Evolutionary conservation across 2,888 invertebrate genomes (phyloP).

Genomic region (Drosophila emarginata): DNA sequence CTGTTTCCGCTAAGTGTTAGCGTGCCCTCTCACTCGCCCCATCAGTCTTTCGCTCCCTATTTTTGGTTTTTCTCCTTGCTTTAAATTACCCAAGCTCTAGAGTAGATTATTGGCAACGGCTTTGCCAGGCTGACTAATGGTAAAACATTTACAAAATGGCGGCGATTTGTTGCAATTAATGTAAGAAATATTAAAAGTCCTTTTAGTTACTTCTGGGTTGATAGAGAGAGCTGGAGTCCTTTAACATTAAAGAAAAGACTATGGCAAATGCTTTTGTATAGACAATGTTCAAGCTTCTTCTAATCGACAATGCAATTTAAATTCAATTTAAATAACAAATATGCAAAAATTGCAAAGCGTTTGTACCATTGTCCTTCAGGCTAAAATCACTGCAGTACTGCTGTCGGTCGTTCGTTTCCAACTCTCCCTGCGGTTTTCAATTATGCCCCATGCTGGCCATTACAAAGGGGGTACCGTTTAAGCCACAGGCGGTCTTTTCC

Average conservation of each 20-base stretch:
- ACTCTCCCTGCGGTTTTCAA: slow-evolving; percentile 52
- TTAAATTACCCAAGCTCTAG: slow-evolving; percentile 44
- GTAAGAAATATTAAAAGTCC: slow-evolving; percentile 47
- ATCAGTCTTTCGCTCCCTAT: neutral
- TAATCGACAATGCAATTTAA: slow-evolving; percentile 25
- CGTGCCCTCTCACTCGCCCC: slow-evolving; percentile 7
- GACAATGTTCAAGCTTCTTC: neutral
- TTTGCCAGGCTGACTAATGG: slow-evolving; percentile 55
- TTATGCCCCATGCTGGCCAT: slow-evolving; percentile 47
- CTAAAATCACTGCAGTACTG: slow-evolving; percentile 16
- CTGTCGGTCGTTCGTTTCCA: slow-evolving; percentile 23
- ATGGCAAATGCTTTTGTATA: no score
- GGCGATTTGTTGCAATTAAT: slow-evolving; percentile 74
- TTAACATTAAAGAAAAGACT: neutral
- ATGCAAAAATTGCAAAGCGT: slow-evolving; percentile 18
- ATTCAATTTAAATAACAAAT: slow-evolving; percentile 44
- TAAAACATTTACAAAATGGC: slow-evolving; percentile 57
- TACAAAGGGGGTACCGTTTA: slow-evolving; percentile 2
- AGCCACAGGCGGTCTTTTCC: slow-evolving; percentile 11
- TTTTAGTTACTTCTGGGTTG: slow-evolving; percentile 25
- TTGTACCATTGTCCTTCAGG: neutral
- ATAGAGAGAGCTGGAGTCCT: no score
- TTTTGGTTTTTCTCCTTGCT: slow-evolving; percentile 28
- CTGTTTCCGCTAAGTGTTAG: slow-evolving; percentile 54
- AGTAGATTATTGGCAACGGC: slow-evolving; percentile 36